Base-by-base conservation (phyloP, 1,140 invertebrate species). In the Centruroides sculpturatus region DNA sequence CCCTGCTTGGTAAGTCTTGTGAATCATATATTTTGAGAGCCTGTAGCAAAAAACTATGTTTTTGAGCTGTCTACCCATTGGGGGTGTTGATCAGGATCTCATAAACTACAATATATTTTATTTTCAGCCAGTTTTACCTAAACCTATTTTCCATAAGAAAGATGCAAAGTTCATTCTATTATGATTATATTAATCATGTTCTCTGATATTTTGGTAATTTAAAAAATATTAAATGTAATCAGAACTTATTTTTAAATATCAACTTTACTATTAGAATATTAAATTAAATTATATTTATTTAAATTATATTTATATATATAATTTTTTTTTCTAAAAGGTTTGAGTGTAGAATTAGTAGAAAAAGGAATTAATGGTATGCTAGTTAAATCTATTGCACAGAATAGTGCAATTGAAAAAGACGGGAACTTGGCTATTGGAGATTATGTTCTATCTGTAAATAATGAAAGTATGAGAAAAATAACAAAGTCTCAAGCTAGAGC, bases 291-390 rank as follows among this genome's bases (percentile, higher is more conserved):
- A 3, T 11, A 1, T 12, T 13, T 65, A 23, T 23, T 48, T 55
- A 59, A 56, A 35, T 41, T 57, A 55, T 41, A 10, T 63, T 23
- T 49, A 35, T 50, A 36, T n/a, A n/a, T n/a, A n/a, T 57, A 60
- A 48, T 61, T 64, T 3, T 41, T 41, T 5, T 47, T 67, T 35
- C 66, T 72, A 3, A 63, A 41, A 81, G 81, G 81, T 60, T 61
- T 83, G 12, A 75, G 71, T 10, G 72, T 83, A 5, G 80, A 82
- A 60, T 73, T 78, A 49, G 75, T 77, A 12, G 82, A 83, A 59
- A 79, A 80, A 66, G 82, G 81, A 12, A 69, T 81, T 11, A 85
- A 85, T 72, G 84, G 84, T 8, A 81, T 83, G 68, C 67, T 81
- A 9, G 78, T 86, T 5, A 80, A 78, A 57, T 74, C 74, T 48